Conservation (phyloP, 2,888 invertebrate species). For the Sesia apiformis region DNA sequence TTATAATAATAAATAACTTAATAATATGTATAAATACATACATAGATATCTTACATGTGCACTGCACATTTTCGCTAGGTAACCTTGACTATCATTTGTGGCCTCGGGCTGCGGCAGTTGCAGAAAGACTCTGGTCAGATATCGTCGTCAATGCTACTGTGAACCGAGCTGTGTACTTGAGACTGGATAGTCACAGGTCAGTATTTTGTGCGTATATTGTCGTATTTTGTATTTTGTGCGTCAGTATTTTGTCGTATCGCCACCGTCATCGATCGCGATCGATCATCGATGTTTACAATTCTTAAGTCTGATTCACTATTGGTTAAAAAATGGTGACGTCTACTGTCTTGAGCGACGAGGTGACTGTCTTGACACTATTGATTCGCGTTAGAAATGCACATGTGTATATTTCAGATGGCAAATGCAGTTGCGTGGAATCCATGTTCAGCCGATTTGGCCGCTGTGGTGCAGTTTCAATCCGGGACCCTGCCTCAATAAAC, state of each 20-base stretch:
- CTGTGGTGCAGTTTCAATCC: slow-evolving; percentile 82
- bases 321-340: no score
- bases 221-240: no score
- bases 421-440: slow-evolving; percentile 75
- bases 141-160: slow-evolving; percentile 81
- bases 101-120: slow-evolving; percentile 76
- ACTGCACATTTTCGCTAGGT: slow-evolving; percentile 16
- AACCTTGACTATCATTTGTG: slow-evolving; percentile 48
- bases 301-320: background rate
- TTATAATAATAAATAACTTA: no score
- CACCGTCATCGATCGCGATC: background rate
- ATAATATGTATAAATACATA: no score
- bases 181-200: slow-evolving; percentile 56
- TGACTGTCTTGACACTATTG: background rate
- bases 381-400: background rate
- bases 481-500: slow-evolving; percentile 70
- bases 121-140: slow-evolving; percentile 86
- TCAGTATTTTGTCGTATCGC: no score
- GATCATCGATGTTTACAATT: background rate
- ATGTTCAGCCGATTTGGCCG: slow-evolving; percentile 81
- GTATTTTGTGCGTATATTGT: background rate
- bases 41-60: no score
- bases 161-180: slow-evolving; percentile 71
- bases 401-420: slow-evolving; percentile 69
- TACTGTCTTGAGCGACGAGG: no score